phyloP scores from a whole-genome alignment of 2,888 invertebrate genomes.

The Melipona bicolor region DNA sequence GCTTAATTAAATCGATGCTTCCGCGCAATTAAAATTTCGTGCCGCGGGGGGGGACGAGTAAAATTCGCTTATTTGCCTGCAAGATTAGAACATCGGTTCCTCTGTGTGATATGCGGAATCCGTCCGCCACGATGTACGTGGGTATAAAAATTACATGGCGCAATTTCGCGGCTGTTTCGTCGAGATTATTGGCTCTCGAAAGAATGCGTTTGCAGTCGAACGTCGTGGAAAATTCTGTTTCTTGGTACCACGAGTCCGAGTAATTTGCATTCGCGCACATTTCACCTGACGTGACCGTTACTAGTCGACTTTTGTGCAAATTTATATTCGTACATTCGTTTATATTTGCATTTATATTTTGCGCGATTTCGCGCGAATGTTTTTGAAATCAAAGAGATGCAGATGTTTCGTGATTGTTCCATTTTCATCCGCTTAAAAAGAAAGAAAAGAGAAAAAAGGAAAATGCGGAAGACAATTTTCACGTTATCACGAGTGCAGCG shows the following conservation, averaged over 20 bases:
- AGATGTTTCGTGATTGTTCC: no score
- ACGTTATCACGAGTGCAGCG: background rate
- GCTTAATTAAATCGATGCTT: constrained; percentile 68
- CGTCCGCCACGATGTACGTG: background rate
- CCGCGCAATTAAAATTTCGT: constrained; percentile 67
- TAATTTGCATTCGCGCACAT: background rate
- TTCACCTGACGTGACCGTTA: no score
- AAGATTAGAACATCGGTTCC: constrained; percentile 31
- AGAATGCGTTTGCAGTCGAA: background rate
- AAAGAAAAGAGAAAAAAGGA: background rate
- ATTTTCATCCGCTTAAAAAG: background rate
- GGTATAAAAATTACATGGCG: no score
- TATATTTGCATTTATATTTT: no score
- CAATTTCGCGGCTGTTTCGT: background rate
- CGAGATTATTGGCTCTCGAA: background rate
- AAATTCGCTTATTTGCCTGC: constrained; percentile 59
- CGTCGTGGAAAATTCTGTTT: background rate
- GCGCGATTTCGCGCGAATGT: no score
- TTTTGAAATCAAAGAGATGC: no score
- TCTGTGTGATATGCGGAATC: constrained; percentile 22
- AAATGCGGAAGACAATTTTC: background rate
- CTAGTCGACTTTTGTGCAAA: no score
- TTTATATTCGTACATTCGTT: no score
- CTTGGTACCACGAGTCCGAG: background rate
- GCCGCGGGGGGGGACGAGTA: constrained; percentile 36